Percentiles rank a stretch among this genome's conserved stretches.
phyloP scores from a whole-genome alignment of 2,113 vertebrate genomes.

The Neopipo cinnamomea region DNA sequence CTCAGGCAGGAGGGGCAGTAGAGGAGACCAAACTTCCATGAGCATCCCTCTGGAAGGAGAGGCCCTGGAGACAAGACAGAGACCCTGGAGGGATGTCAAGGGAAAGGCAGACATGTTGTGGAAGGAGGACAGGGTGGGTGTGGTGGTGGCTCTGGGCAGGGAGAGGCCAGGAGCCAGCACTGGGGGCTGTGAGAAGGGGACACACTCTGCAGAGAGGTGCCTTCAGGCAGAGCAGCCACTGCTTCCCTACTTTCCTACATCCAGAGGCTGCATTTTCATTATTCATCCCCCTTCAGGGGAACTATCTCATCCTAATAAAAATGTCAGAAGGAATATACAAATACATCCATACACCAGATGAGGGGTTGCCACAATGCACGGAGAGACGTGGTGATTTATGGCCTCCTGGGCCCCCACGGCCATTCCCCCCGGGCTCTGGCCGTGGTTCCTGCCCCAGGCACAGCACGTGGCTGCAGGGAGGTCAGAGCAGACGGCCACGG shows the following conservation, averaged over 20 bases:
- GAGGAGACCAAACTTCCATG: not conserved
- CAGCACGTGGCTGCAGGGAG: rapidly evolving
- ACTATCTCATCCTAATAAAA: slow-evolving; percentile 80
- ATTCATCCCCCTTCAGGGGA: slow-evolving; percentile 80
- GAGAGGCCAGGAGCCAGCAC: rapidly evolving
- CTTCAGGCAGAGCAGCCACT: not conserved
- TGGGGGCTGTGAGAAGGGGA: not conserved
- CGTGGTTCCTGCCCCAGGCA: not conserved
- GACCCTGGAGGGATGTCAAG: not conserved
- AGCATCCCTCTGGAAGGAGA: not conserved
- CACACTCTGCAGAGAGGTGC: rapidly evolving
- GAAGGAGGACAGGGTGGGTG: not conserved
- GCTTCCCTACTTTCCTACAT: slow-evolving; percentile 51
- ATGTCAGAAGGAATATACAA: slow-evolving; percentile 81
- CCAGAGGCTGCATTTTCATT: slow-evolving; percentile 75
- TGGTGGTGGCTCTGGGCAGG: not conserved
- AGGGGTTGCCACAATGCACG: slow-evolving; percentile 67
- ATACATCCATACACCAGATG: slow-evolving; percentile 76
- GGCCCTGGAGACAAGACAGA: not conserved
- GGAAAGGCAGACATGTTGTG: not conserved
- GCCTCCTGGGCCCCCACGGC: slow-evolving; percentile 56
- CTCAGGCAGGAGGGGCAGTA: not conserved
- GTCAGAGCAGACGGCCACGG: rapidly evolving
- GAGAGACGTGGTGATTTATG: slow-evolving; percentile 72
- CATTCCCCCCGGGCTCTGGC: rapidly evolving